phyloP scores from a whole-genome alignment of 2,888 invertebrate genomes.

The Pachliopta kotzebuea region DNA sequence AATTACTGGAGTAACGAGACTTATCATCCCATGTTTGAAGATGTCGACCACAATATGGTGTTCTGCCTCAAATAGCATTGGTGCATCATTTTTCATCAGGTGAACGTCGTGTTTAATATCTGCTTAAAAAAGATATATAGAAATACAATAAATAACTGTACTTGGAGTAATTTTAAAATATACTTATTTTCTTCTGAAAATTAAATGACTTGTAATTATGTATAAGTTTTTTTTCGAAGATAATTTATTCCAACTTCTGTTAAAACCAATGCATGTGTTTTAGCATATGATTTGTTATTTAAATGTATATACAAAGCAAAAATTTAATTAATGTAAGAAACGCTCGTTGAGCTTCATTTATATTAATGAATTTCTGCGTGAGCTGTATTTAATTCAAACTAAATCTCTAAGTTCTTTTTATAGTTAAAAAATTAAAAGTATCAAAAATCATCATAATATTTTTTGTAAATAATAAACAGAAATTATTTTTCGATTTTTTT shows the following conservation, averaged over 20 bases:
- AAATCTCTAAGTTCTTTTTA: too few species aligned
- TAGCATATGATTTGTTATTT: constrained; percentile 7
- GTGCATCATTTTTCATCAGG: too few species aligned
- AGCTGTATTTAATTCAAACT: neutral
- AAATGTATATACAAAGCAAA: constrained; percentile 20
- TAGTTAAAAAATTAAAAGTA: too few species aligned
- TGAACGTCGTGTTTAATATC: too few species aligned
- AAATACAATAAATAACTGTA: too few species aligned
- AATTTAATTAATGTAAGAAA: constrained; percentile 5
- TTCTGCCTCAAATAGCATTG: too few species aligned
- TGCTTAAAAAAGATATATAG: too few species aligned
- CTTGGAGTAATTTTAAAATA: neutral
- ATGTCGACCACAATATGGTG: too few species aligned
- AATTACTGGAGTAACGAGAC: too few species aligned
- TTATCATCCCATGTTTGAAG: too few species aligned
- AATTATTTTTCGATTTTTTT: neutral
- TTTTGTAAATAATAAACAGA: neutral
- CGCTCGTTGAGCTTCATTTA: constrained; percentile 8
- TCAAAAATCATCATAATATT: neutral
- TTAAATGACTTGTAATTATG: neutral
- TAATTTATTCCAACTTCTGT: neutral
- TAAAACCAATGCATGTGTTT: neutral
- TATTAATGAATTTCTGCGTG: constrained; percentile 7
- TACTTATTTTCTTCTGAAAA: neutral
- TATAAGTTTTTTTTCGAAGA: neutral